Evolutionary conservation across 2,113 vertebrate genomes (phyloP).

Genomic region (Rhea pennata): DNA sequence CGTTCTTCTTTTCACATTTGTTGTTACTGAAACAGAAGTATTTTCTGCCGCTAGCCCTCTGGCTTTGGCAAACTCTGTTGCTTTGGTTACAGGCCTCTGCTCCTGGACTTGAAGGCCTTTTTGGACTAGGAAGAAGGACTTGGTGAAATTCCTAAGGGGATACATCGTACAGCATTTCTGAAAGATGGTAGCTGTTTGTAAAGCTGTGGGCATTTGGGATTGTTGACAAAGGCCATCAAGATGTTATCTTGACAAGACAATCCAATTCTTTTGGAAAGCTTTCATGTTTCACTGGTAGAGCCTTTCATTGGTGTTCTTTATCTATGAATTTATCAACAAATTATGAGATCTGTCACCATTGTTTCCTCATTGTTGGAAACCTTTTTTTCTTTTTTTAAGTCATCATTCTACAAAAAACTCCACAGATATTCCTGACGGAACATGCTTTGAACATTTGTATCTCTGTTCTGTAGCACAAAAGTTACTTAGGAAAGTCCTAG

Average conservation of each 20-base stretch:
- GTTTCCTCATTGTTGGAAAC: constrained; percentile 10
- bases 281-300: background rate
- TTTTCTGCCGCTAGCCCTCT: background rate
- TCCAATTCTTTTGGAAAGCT: constrained; percentile 25
- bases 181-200: background rate
- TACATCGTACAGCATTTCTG: background rate
- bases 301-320: constrained; percentile 17
- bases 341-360: constrained; percentile 3
- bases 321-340: constrained; percentile 17
- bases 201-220: background rate
- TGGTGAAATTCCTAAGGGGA: background rate
- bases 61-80: background rate
- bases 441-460: background rate
- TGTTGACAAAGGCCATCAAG: constrained; percentile 30
- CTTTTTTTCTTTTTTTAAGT: constrained; percentile 26
- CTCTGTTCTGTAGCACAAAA: constrained; percentile 35
- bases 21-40: background rate
- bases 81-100: background rate
- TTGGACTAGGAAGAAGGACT: background rate
- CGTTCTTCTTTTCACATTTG: background rate
- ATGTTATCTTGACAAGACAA: background rate
- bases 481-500: constrained; percentile 34
- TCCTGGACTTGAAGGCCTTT: background rate
- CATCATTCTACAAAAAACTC: background rate
- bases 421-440: constrained; percentile 12